Evolutionary conservation across 1,140 invertebrate species (phyloP).

Genomic region (Frieseomelitta varia): DNA sequence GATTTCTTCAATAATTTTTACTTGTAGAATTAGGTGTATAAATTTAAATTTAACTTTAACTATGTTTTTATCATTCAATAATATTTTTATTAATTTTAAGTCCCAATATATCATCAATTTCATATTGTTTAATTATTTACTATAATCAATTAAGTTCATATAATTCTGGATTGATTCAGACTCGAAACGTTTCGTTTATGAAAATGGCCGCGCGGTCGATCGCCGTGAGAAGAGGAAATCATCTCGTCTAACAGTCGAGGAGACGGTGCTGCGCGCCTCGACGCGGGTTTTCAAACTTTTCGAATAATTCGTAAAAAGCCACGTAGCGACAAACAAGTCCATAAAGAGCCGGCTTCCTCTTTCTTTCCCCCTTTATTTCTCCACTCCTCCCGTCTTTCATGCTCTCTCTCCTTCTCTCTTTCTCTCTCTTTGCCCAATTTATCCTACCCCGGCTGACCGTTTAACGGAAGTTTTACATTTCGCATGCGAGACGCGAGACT

Average conservation of each 20-base stretch:
- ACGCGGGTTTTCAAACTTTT: conserved; percentile 63
- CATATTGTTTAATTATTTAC: no score
- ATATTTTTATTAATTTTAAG: no score
- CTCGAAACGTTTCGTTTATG: conserved; percentile 27
- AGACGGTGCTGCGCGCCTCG: conserved; percentile 56
- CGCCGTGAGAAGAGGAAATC: conserved; percentile 52
- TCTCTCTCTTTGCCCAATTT: neutral
- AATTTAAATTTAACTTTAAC: no score
- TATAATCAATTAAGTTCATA: no score
- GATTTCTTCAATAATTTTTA: no score
- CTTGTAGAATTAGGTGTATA: no score
- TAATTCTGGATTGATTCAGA: no score
- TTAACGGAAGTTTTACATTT: conserved; percentile 63
- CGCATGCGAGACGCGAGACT: conserved; percentile 21
- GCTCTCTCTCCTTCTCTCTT: conserved; percentile 16
- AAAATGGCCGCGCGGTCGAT: conserved; percentile 41
- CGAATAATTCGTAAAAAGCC: conserved; percentile 71
- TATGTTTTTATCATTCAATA: no score
- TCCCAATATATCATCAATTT: no score
- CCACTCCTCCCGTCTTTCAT: conserved; percentile 32
- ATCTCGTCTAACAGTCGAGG: conserved; percentile 54
- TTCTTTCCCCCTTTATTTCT: conserved; percentile 24
- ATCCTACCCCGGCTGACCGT: conserved; percentile 35
- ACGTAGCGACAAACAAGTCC: conserved; percentile 71
- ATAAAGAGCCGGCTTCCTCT: conserved; percentile 65